Base-by-base conservation (phyloP, 2,113 vertebrate genomes). In the Kobus ellipsiprymnus region DNA sequence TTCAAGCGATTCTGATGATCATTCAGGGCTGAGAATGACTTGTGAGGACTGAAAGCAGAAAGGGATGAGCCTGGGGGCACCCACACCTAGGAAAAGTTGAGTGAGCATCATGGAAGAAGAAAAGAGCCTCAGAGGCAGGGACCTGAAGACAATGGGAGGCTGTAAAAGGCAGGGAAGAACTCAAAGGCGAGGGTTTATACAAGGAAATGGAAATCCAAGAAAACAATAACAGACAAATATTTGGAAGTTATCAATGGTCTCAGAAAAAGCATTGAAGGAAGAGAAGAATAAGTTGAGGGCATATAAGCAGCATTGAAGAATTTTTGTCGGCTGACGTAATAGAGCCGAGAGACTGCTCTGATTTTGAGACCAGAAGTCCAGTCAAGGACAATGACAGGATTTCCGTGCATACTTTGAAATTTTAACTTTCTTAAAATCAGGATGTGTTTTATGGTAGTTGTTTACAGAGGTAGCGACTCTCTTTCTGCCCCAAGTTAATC, bases 361-460 rank as follows among this genome's bases (percentile, higher is more conserved):
- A 19, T 93, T 92, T 46, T 40, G 57, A 94, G 57, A 85, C 52
- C 25, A 77, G 29, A 77, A 57, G 50, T 80, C 36, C 60, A 78
- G 15, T 52, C 50, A 33, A 81, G 82, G 64, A 96, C 77, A 96
- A 89, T 77, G 9, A 80, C 74, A 96, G 91, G 89, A 93, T 89
- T 95, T 96, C 81, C 77, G 91, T 46, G 4, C 60, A 36, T 59
- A 50, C 46, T 74, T 94, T 62, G 8, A 46, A 80, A 44, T 5
- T 40, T 86, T 77, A 85, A 87, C 54, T 90, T 44, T 71, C 85
- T 95, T 93, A 54, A 94, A 93, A 46, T 86, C 82, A 96, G 82
- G 40, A 89, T 94, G 15, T 60, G 62, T 95, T 87, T 67, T 89
- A 93, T 29, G 88, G 84, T 91, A 57, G 54, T 64, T 77, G n/a